A percentile compares a stretch with the other conserved stretches of the same genome.
These are phyloP conservation scores for Limnothrissa miodon DNA, from an alignment of 2,113 vertebrate genomes.

Conservation along the genomic window DNA sequence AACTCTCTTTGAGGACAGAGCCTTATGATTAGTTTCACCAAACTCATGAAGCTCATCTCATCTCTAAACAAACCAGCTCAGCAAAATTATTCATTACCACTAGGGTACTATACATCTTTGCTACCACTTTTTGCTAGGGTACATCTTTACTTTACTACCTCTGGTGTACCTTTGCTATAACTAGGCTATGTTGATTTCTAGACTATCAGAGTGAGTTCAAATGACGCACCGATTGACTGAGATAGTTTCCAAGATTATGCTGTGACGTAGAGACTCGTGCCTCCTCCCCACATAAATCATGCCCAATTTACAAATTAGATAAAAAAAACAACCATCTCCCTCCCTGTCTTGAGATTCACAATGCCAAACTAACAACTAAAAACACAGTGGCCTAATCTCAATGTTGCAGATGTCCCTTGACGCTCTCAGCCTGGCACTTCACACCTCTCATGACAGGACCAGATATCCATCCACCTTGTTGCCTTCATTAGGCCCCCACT, in stretches of 20 bases:
- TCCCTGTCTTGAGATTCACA: not conserved
- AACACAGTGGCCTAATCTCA: not conserved
- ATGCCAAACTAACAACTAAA: not conserved
- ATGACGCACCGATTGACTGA: not conserved
- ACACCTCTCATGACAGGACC: not conserved
- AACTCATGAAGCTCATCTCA: too few species aligned
- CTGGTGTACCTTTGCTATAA: too few species aligned
- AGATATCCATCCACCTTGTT: not conserved
- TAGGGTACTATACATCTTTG: too few species aligned
- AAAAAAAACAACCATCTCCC: not conserved
- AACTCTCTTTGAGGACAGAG: too few species aligned
- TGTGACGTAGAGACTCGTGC: not conserved
- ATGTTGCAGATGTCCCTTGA: not conserved
- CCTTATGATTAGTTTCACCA: too few species aligned
- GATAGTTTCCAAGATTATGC: not conserved
- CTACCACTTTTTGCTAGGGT: too few species aligned
- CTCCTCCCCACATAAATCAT: not conserved
- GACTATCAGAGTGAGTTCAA: not conserved
- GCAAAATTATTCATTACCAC: too few species aligned
- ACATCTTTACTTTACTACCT: too few species aligned
- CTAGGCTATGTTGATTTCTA: too few species aligned
- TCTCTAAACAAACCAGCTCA: too few species aligned
- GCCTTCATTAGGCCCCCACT: not conserved
- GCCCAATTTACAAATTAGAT: not conserved
- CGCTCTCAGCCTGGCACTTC: not conserved